Evolutionary conservation across 2,797 vertebrate species (phyloP).

Genomic region (Melanotaenia trifasciata): DNA sequence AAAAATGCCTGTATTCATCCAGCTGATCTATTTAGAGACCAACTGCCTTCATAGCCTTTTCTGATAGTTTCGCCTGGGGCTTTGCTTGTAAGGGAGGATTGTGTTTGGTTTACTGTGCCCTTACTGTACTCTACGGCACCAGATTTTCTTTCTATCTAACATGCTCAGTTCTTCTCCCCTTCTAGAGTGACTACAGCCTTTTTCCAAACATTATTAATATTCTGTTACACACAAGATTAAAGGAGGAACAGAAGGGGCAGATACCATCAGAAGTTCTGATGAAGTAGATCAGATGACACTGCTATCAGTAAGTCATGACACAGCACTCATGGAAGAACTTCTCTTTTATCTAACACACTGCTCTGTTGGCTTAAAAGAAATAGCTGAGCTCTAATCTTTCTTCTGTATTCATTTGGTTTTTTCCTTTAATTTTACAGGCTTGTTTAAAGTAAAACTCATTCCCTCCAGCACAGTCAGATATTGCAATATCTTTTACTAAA

Average conservation of each 20-base stretch:
- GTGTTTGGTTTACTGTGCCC: constrained; percentile 52
- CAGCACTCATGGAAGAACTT: constrained; percentile 27
- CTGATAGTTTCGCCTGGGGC: constrained; percentile 31
- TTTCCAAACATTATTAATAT: constrained; percentile 59
- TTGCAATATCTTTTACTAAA: constrained; percentile 9
- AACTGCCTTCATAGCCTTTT: constrained; percentile 30
- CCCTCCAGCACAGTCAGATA: not conserved
- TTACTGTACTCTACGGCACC: constrained; percentile 48
- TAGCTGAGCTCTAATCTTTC: constrained; percentile 24
- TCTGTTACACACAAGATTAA: constrained; percentile 62
- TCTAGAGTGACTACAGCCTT: constrained; percentile 30
- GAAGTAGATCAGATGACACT: constrained; percentile 49
- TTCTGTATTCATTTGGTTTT: constrained; percentile 23
- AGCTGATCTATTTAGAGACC: constrained; percentile 42
- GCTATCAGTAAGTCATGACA: constrained; percentile 51
- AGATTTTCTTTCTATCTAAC: constrained; percentile 43
- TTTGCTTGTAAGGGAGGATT: constrained; percentile 56
- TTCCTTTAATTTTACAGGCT: constrained; percentile 9
- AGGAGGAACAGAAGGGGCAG: constrained; percentile 35
- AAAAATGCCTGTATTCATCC: constrained; percentile 41
- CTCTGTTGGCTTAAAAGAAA: constrained; percentile 37
- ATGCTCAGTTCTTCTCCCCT: constrained; percentile 22
- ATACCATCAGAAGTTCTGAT: constrained; percentile 50
- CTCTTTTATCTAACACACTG: constrained; percentile 40
- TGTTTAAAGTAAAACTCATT: constrained; percentile 14